Evolutionary conservation across 2,113 vertebrate species (phyloP), one percentile per base, ranked within the genome.

Genomic region (Pomatorhinus ruficollis): DNA sequence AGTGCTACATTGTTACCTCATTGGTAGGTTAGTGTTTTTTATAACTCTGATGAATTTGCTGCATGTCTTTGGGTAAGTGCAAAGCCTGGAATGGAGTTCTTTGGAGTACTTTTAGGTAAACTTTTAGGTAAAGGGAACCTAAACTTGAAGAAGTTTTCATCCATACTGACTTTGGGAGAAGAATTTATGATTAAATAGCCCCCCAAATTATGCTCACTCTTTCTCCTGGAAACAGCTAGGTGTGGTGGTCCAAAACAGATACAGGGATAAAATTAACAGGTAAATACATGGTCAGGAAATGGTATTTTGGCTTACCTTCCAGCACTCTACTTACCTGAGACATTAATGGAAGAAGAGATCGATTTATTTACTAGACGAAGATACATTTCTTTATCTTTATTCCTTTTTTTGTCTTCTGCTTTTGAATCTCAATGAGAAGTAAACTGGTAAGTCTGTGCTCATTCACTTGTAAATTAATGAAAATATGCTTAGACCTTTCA

Each of bases 401-500:
- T 84, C 22, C 11, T 3, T 57, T 69, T 61, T 80, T 80, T 64
- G 6, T 15, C 20, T 94, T 54, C 70, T 61, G 23, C 22, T 72
- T 85, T 90, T 80, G 50, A 66, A 74, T 91, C 44, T 84, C 37
- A 83, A 0, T 72, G 44, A 85, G 53, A 65, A 77, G 10, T 31
- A 94, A 94, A 72, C 18, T 40, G 27, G 7, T 16, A 76, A 54
- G 52, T 28, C 35, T 80, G 57, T 25, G 47, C 31, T 90, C 12
- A 53, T 39, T 76, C 53, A 87, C 52, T 89, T 88, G 66, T 88
- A 69, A 90, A 74, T 88, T 90, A 82, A 92, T 90, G 66, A 72
- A 97, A 92, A 90, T 40, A 18, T 50, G 22, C 75, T 77, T 81
- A 93, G 33, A 91, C 25, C 49, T 91, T 96, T 93, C 42, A 61